phyloP scores from a whole-genome alignment of 2,113 vertebrate genomes.

The Gymnorhina tibicen region DNA sequence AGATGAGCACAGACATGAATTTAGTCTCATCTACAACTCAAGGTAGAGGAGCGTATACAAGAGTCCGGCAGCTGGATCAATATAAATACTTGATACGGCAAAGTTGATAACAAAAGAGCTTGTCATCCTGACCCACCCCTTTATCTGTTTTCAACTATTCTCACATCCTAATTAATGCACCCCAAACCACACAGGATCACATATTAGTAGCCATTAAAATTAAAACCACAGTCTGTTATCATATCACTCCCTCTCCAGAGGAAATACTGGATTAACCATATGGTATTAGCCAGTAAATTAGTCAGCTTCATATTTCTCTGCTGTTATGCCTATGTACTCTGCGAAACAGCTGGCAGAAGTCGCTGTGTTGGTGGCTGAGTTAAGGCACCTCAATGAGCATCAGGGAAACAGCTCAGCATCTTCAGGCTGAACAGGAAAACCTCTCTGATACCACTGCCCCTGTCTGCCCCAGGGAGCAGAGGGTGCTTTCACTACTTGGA shows the following conservation, averaged over 20 bases:
- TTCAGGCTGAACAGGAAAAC: neutral
- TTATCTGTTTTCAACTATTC: neutral
- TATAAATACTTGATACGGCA: neutral
- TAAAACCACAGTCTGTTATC: neutral
- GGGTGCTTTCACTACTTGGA: neutral
- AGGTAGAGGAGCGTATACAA: neutral
- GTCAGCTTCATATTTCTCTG: neutral
- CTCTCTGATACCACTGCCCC: neutral
- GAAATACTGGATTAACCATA: neutral
- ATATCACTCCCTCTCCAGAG: neutral
- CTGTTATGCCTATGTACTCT: neutral
- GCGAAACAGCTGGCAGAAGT: neutral
- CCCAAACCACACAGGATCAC: neutral
- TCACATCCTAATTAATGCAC: neutral
- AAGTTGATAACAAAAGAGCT: neutral
- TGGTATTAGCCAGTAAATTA: neutral
- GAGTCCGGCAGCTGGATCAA: neutral
- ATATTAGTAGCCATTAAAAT: neutral
- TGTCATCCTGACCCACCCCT: neutral
- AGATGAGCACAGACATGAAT: neutral
- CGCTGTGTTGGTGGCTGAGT: accelerated
- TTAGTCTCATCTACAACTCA: neutral
- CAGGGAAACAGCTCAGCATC: neutral
- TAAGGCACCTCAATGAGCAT: neutral
- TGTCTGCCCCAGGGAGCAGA: neutral